These are phyloP conservation scores for Maniola jurtina DNA, from an alignment of 1,140 invertebrate species.

Conservation along the genomic window DNA sequence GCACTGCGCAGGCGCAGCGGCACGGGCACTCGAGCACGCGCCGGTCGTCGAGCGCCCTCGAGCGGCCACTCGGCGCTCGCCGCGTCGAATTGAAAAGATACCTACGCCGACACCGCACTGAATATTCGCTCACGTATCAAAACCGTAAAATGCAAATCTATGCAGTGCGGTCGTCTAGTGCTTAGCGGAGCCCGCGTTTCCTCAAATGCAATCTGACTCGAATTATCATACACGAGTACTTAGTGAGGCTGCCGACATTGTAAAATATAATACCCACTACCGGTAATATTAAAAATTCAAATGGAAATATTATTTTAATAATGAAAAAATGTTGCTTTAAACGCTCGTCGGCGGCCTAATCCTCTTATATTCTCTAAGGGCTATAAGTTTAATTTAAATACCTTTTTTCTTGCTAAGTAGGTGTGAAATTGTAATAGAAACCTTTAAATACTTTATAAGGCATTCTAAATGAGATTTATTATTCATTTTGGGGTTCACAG, in stretches of 20 bases:
- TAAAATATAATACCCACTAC: conserved; percentile 43
- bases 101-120: conserved; percentile 72
- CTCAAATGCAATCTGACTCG: conserved; percentile 72
- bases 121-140: conserved; percentile 78
- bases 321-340: conserved; percentile 20
- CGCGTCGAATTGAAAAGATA: conserved; percentile 77
- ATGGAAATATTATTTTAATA: conserved; percentile 21
- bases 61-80: conserved; percentile 65
- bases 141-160: conserved; percentile 78
- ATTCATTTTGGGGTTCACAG: background rate
- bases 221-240: conserved; percentile 74
- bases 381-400: conserved; percentile 32
- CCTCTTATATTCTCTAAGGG: conserved; percentile 23
- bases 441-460: conserved; percentile 23
- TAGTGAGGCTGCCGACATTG: conserved; percentile 50
- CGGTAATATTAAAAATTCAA: conserved; percentile 32
- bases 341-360: conserved; percentile 18
- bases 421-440: conserved; percentile 22
- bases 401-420: conserved; percentile 27
- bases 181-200: conserved; percentile 63
- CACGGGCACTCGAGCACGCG: conserved; percentile 70
- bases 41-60: conserved; percentile 64
- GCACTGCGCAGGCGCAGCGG: conserved; percentile 67
- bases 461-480: background rate
- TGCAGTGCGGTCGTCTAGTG: conserved; percentile 74